Conservation (phyloP, 2,888 invertebrate species). For the Pristionchus maxplancki region DNA sequence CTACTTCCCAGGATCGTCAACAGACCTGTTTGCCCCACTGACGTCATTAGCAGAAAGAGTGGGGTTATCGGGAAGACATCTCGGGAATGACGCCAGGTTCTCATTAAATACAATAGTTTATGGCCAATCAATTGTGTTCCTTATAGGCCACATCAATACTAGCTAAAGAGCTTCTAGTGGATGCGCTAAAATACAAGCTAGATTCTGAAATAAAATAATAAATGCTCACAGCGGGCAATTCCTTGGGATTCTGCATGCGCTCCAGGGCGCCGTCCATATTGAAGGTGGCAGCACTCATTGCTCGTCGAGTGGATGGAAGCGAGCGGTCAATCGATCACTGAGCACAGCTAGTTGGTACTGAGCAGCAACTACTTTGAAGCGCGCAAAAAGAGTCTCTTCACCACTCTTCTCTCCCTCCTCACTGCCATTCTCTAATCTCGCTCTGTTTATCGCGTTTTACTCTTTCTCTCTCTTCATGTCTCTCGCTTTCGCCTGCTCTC, state of each 20-base stretch:
- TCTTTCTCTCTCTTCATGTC: not conserved
- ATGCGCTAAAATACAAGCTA: no score
- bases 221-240: constrained; percentile 38
- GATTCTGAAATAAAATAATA: no score
- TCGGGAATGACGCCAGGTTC: no score
- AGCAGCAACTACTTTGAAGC: not conserved
- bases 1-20: not conserved
- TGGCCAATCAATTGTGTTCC: no score
- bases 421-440: constrained; percentile 16
- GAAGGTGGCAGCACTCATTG: not conserved
- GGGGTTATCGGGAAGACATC: not conserved
- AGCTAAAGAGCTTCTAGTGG: no score
- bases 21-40: not conserved
- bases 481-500: not conserved
- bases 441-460: constrained; percentile 40
- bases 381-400: not conserved
- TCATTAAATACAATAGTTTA: no score
- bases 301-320: not conserved
- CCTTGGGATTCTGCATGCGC: constrained; percentile 48
- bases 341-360: not conserved
- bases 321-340: not conserved
- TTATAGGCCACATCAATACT: no score
- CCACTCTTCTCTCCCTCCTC: not conserved
- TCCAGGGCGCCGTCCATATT: constrained; percentile 48
- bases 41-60: no score